phyloP scores from a whole-genome alignment of 2,888 invertebrate species.

The Ophraella communa region DNA sequence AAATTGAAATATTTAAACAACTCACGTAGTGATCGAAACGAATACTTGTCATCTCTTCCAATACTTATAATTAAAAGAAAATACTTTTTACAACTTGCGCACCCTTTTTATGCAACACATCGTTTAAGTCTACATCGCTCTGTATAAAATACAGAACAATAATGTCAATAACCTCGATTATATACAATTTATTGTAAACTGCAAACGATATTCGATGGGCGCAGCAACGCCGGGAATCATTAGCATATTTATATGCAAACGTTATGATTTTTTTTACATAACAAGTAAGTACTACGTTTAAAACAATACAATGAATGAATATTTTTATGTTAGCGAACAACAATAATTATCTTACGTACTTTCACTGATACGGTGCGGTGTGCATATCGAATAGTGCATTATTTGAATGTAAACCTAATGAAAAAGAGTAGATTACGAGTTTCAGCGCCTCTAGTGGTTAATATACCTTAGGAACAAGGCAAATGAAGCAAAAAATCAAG shows the following conservation, averaged over 20 bases:
- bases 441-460: too few species aligned
- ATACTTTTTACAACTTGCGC: too few species aligned
- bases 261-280: slow-evolving; percentile 14
- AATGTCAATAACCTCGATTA: slow-evolving; percentile 4
- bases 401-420: too few species aligned
- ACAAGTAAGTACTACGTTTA: background rate
- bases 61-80: too few species aligned
- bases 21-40: too few species aligned
- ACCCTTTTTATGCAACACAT: too few species aligned
- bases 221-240: background rate
- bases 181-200: background rate
- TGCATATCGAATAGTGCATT: background rate
- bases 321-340: background rate
- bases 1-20: too few species aligned
- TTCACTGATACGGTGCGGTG: background rate
- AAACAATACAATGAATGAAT: slow-evolving; percentile 21
- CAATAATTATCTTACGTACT: background rate
- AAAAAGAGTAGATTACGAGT: background rate
- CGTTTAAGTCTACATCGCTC: slow-evolving; percentile 1
- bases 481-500: too few species aligned
- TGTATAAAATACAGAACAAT: background rate
- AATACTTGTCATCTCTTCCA: too few species aligned
- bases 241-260: background rate
- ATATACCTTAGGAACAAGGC: too few species aligned
- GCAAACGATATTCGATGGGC: background rate